Conservation (phyloP, 2,113 vertebrate species). For the Melanerpes aurifrons region DNA sequence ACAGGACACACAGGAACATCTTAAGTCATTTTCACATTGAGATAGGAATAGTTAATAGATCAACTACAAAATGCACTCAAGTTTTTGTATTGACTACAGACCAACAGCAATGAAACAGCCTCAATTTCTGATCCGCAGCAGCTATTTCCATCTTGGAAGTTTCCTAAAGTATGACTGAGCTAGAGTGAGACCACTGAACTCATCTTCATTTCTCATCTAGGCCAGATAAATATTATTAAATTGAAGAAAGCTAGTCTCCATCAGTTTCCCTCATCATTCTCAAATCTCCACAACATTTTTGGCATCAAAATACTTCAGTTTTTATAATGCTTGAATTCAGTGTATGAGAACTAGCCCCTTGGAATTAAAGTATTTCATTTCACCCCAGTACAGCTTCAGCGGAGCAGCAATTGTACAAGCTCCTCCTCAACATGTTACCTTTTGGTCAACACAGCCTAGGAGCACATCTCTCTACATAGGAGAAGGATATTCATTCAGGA, state of each 20-base stretch:
- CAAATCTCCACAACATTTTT: background rate
- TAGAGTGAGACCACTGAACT: background rate
- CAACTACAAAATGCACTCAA: background rate
- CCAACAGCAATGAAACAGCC: background rate
- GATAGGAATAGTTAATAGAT: conserved; percentile 3
- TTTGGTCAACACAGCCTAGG: background rate
- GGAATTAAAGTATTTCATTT: background rate
- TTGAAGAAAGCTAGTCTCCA: background rate
- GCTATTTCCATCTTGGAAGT: conserved; percentile 9
- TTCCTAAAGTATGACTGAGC: conserved; percentile 32
- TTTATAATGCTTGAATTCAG: background rate
- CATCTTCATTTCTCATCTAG: conserved; percentile 4
- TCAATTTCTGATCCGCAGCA: background rate
- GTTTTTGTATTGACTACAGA: background rate
- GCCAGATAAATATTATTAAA: background rate
- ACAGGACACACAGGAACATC: background rate
- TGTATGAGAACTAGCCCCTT: background rate
- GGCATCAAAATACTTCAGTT: background rate
- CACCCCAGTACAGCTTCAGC: background rate
- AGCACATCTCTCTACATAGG: accelerated
- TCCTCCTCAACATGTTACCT: background rate
- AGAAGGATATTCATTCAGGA: background rate
- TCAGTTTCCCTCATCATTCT: background rate
- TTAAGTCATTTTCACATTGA: background rate
- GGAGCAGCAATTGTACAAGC: background rate